Base-by-base conservation (phyloP, 2,797 vertebrate species). In the Parauchenoglanis punctatus region DNA sequence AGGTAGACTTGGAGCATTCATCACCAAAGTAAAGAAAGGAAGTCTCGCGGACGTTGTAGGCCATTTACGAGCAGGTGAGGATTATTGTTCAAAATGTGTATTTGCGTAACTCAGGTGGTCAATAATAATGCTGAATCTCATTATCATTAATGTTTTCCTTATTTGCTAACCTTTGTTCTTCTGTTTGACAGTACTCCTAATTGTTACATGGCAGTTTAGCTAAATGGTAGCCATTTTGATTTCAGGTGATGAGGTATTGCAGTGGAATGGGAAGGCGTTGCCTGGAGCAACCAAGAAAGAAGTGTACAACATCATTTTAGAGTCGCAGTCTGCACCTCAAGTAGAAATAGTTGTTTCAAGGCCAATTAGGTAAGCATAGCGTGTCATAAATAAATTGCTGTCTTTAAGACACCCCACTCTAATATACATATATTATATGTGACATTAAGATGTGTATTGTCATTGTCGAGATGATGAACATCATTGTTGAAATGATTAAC, bases 21-120 rank as follows among this genome's bases (percentile, higher is more conserved):
- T 99, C 97, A 99, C 98, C 95, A 99, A 99, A 98, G 98, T 99
- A 87, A 99, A 99, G 96, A 99, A 99, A 95, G 98, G 98, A 92
- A 99, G 98, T 92, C 96, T 99, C 83, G 98, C 98, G 40, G 98
- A 99, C 92, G 97, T 99, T 56, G 97, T 99, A 85, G 98, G 98
- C 87, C 98, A 99, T 93, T 95, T 99, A 88, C 94, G 98, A 95
- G 97, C 98, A 97, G 98, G 98, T 99, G 95, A 83, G 89, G 46
- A 59, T 83, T 59, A 46, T 35, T 46, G 5, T 56, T 65, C 2
- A 63, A 56, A 63, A 65, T 83, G 18, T 68, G 28, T 77, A 80
- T 68, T 54, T 40, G 13, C n/a, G 15, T 18, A 68, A 44, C 35
- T 80, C 13, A 56, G 7, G 5, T 67, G n/a, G 12, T 40, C 59